A percentile compares a stretch with the other conserved stretches of the same genome.
phyloP scores from a whole-genome alignment of 2,888 invertebrate genomes.

The Caenorhabditis japonica region DNA sequence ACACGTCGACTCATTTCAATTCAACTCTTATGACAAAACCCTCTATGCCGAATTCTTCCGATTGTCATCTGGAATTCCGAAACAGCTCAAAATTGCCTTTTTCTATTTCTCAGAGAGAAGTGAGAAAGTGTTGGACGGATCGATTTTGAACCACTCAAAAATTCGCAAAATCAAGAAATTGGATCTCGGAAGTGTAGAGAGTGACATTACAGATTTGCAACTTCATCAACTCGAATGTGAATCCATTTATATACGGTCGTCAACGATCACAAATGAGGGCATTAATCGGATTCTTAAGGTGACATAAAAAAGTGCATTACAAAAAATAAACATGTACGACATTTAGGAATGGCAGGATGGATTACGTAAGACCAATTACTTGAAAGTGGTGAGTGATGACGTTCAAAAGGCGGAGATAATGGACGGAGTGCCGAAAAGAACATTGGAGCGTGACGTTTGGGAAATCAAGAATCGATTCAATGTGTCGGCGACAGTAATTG shows the following conservation, averaged over 20 bases:
- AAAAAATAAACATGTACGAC: not conserved
- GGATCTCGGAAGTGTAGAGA: slow-evolving; percentile 40
- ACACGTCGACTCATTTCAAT: slow-evolving; percentile 19
- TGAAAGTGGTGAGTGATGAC: slow-evolving; percentile 49
- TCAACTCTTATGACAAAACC: slow-evolving; percentile 37
- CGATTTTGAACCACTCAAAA: slow-evolving; percentile 21
- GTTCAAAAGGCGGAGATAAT: slow-evolving; percentile 48
- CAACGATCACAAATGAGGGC: slow-evolving; percentile 34
- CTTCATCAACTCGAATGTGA: slow-evolving; percentile 37
- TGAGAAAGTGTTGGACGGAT: slow-evolving; percentile 38
- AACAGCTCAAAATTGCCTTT: slow-evolving; percentile 33
- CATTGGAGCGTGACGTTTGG: slow-evolving; percentile 47
- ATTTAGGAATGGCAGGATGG: slow-evolving; percentile 53
- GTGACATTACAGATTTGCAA: slow-evolving; percentile 32
- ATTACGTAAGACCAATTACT: slow-evolving; percentile 26
- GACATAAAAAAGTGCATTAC: no score
- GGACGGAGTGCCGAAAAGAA: slow-evolving; percentile 47
- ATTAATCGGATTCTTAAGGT: slow-evolving; percentile 48
- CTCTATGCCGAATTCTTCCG: slow-evolving; percentile 27
- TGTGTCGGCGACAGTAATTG: slow-evolving; percentile 34
- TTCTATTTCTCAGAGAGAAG: slow-evolving; percentile 40
- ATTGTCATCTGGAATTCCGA: slow-evolving; percentile 27
- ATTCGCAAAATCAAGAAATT: slow-evolving; percentile 19
- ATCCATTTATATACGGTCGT: slow-evolving; percentile 21
- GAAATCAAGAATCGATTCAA: slow-evolving; percentile 44